Evolutionary conservation across 2,797 vertebrate genomes (phyloP), one percentile per base, ranked within the genome.

Genomic region (Anniella stebbinsi): DNA sequence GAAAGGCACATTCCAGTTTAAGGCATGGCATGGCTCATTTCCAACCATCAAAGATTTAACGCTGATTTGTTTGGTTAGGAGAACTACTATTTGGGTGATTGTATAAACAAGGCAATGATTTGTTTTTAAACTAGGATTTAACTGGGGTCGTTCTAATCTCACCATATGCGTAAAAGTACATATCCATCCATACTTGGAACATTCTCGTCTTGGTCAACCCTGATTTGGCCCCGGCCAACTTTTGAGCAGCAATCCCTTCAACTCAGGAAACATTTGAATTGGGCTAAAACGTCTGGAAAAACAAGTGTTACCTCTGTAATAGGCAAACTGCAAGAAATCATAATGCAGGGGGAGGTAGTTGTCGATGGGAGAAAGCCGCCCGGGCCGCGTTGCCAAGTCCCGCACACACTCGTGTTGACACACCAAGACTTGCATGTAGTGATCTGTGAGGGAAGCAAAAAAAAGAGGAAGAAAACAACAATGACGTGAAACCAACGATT

Each of bases 271-370:
- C 48, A 60, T 18, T 13, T 57, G 11, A 36, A 75, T 30, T 36
- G 21, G 11, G 11, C 5, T 4, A 25, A 12, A 17, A 25, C 12
- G 7, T 4, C 9, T 25, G 48, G 28, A 17, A 67, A 15, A 67
- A 1, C 10, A 3, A 0, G 33, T 89, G 90, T 97, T 96, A 99
- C 99, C 97, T 97, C 98, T 98, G 96, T 98, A 99, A 96, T 99
- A 99, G 89, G 99, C 98, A 81, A 99, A 99, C 97, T 99, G 99
- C 86, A 99, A 96, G 96, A 99, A 99, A 97, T 99, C 99, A 0
- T 99, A 99, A 93, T 99, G 99, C 87, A 99, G 97, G 18, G 99
- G 99, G 83, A 99, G 98, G 96, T 98, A 99, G 96, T 99, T 99
- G 93, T 99, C 98, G 2, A 99, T 98, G 4, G 99, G 98, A 0